Evolutionary conservation across 2,113 vertebrate species (phyloP).

Genomic region (Abramis brama): DNA sequence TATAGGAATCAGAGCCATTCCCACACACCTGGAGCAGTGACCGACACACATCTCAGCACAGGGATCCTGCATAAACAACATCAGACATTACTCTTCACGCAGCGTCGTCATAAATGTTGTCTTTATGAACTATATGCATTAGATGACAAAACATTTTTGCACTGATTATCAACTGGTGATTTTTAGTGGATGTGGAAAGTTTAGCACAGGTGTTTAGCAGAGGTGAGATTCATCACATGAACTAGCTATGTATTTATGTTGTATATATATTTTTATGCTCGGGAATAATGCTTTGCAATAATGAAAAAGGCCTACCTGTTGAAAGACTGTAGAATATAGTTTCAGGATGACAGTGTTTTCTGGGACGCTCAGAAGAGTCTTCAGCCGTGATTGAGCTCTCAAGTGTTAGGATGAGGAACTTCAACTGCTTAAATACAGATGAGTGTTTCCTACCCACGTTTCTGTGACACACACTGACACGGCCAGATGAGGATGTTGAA

Average conservation of each 20-base stretch:
- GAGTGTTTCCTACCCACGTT: not conserved
- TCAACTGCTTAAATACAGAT: slow-evolving; percentile 3
- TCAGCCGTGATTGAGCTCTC: not conserved
- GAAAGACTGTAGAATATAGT: not conserved
- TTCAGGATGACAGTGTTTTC: not conserved
- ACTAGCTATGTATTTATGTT: too few relatives aligned
- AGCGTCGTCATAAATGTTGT: too few relatives aligned
- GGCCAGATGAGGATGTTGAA: not conserved
- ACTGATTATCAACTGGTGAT: not conserved
- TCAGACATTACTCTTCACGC: not conserved
- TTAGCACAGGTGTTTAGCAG: not conserved
- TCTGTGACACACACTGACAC: not conserved
- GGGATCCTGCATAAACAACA: not conserved
- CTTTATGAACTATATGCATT: not conserved
- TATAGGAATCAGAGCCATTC: slow-evolving; percentile 74
- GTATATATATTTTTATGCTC: too few relatives aligned
- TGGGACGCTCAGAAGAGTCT: not conserved
- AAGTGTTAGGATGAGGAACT: slow-evolving; percentile 2
- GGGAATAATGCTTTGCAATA: not conserved
- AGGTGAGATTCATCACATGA: not conserved
- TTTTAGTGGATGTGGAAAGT: not conserved
- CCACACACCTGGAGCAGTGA: slow-evolving; percentile 75
- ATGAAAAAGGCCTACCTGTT: slow-evolving; percentile 12
- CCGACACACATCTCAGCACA: slow-evolving; percentile 78
- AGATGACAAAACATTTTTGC: not conserved